A percentile compares a stretch with the other conserved stretches of the same genome.
Conservation (phyloP, 2,888 invertebrate species). For the Dynastes maya region DNA sequence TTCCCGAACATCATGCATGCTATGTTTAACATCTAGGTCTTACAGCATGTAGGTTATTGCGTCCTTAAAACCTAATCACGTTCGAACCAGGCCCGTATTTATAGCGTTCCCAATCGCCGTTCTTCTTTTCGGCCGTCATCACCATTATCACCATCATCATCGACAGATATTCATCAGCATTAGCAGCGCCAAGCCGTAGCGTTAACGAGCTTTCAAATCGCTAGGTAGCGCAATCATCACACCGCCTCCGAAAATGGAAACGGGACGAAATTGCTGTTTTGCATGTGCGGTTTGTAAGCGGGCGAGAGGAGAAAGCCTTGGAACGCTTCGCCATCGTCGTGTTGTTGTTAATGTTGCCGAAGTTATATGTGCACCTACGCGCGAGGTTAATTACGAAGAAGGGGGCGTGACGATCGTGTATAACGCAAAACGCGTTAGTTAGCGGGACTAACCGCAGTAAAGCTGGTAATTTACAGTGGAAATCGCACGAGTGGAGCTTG, state of each 20-base stretch:
- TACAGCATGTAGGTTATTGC: neutral
- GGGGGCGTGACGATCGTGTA: conserved; percentile 19
- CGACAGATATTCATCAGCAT: conserved; percentile 49
- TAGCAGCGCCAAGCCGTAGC: conserved; percentile 15
- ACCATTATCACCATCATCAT: conserved; percentile 30
- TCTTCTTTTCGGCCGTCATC: neutral
- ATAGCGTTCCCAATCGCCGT: conserved; percentile 6
- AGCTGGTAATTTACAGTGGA: neutral
- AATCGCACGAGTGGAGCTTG: neutral
- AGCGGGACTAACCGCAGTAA: neutral
- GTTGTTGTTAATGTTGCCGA: conserved; percentile 3
- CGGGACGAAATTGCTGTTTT: conserved; percentile 34
- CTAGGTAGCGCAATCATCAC: neutral
- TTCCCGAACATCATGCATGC: neutral
- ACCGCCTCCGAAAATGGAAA: conserved; percentile 22
- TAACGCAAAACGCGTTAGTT: neutral
- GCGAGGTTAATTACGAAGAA: conserved; percentile 21
- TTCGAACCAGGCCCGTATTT: conserved; percentile 21
- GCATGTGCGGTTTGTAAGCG: conserved; percentile 27
- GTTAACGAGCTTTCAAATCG: conserved; percentile 6
- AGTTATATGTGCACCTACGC: conserved; percentile 21
- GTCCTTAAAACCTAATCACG: conserved; percentile 6
- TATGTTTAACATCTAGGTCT: conserved; percentile 12
- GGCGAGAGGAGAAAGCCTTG: neutral
- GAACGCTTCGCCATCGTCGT: neutral